Evolutionary conservation across 2,888 invertebrate species (phyloP), one percentile per base, ranked within the genome.

Genomic region (Ormyrus thymus): DNA sequence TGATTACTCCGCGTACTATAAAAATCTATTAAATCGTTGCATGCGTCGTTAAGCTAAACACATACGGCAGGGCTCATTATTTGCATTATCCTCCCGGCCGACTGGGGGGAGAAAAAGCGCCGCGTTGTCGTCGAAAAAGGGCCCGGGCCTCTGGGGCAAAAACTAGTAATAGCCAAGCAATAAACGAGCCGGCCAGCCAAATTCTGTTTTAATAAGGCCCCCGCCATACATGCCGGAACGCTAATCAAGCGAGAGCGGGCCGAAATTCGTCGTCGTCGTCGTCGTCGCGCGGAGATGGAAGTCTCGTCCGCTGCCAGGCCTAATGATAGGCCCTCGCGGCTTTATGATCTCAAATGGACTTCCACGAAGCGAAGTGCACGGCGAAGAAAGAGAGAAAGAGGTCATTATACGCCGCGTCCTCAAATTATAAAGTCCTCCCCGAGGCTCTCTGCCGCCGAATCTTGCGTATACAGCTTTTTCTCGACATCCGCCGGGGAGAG

Each of bases 321-420:
- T 86, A 85, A 86, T 86, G 82, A 86, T 84, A 85, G 84, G 78
- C 83, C 69, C 64, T n/a, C 56, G 46, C 48, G 66, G 78, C 82
- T 85, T 86, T 86, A 85, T 81, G 83, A 82, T 82, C 83, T 82
- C 83, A 75, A 84, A 84, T 82, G 72, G 82, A 83, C 85, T 86
- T 86, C 86, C 81, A 70, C 84, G 85, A 86, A 85, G 76, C 66
- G 68, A 59, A 46, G 43, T 29, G 66, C 45, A 29, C 45, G 29
- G 4, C 29, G 46, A 51, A 65, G 50, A 50, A 29, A 15, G n/a
- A 8, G 73, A 72, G 55, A 56, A 29, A 11, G 48, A 76, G 82
- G 83, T 83, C 82, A 80, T 84, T 81, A 83, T 81, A 82, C 78
- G 77, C 78, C 78, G 79, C 83, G 73, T 80, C 81, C 76, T 75